phyloP scores from a whole-genome alignment of 2,888 invertebrate genomes.

The Poecilobothrus nobilitatus region DNA sequence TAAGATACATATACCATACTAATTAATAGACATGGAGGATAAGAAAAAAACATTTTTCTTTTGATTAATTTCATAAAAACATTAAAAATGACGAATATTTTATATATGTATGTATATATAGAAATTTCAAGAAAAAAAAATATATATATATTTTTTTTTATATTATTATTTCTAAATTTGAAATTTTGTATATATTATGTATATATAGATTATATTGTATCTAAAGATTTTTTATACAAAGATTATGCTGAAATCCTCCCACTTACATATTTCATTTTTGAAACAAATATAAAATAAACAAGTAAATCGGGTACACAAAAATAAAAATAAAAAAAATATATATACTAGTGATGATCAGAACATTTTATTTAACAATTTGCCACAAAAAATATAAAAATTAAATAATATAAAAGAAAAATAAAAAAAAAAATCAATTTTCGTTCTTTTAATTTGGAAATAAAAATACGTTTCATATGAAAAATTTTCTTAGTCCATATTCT shows the following conservation, averaged over 20 bases:
- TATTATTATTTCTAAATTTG: too few species aligned
- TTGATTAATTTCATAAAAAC: too few species aligned
- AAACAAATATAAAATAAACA: background rate
- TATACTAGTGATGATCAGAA: background rate
- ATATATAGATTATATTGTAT: too few species aligned
- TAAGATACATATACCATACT: too few species aligned
- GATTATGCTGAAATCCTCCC: background rate
- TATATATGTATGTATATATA: background rate
- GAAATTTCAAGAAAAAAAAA: background rate
- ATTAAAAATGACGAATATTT: too few species aligned
- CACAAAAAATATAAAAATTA: background rate
- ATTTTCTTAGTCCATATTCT: background rate
- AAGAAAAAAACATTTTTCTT: too few species aligned
- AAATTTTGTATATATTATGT: too few species aligned
- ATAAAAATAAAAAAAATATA: background rate
- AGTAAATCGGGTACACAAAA: background rate
- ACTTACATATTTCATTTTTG: background rate
- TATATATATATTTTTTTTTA: too few species aligned
- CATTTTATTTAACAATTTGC: background rate
- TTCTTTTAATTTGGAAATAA: constrained; percentile 1
- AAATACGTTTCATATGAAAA: background rate
- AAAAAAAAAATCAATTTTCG: background rate
- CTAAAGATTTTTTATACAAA: too few species aligned
- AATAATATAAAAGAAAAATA: too few species aligned
- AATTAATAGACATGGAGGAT: too few species aligned